Percentiles rank a stretch among this genome's conserved stretches.
Evolutionary conservation across 2,888 invertebrate species (phyloP).

Genomic region (Seira musarum): DNA sequence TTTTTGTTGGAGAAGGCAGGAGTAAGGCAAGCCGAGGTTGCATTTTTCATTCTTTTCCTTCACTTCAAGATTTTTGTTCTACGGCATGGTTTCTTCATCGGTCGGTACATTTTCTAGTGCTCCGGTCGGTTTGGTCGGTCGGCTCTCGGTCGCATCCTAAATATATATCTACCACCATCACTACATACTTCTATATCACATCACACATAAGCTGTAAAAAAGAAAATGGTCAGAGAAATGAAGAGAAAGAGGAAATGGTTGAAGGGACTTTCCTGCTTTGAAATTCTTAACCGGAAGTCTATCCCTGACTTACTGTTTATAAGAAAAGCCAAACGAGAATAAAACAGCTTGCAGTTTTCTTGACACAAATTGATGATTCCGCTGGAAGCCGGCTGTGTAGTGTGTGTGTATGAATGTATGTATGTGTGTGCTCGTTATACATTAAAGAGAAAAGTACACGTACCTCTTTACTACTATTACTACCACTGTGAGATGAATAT

Average conservation of each 20-base stretch:
- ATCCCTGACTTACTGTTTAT: constrained; percentile 34
- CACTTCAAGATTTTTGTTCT: constrained; percentile 16
- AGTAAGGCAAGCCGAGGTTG: constrained; percentile 31
- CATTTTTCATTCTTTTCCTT: constrained; percentile 43
- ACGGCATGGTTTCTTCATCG: neutral
- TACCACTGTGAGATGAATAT: too few relatives aligned
- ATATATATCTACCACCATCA: too few relatives aligned
- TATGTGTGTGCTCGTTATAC: neutral
- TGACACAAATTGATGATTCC: constrained; percentile 58
- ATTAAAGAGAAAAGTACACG: neutral
- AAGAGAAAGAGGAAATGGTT: constrained; percentile 59
- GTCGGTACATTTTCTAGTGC: neutral
- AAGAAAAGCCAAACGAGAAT: constrained; percentile 23
- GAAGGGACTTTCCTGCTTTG: constrained; percentile 55
- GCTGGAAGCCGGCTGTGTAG: constrained; percentile 44
- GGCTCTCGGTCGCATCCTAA: too few relatives aligned
- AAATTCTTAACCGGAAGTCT: constrained; percentile 58
- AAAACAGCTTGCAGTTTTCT: constrained; percentile 56
- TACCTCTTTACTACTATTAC: too few relatives aligned
- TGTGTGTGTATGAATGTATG: too few relatives aligned
- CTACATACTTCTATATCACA: neutral
- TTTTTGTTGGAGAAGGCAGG: neutral
- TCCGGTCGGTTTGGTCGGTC: too few relatives aligned
- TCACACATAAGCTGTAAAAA: constrained; percentile 14
- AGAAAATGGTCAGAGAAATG: constrained; percentile 53